Conservation (phyloP, 2,113 vertebrate genomes). For the Pristiophorus japonicus region DNA sequence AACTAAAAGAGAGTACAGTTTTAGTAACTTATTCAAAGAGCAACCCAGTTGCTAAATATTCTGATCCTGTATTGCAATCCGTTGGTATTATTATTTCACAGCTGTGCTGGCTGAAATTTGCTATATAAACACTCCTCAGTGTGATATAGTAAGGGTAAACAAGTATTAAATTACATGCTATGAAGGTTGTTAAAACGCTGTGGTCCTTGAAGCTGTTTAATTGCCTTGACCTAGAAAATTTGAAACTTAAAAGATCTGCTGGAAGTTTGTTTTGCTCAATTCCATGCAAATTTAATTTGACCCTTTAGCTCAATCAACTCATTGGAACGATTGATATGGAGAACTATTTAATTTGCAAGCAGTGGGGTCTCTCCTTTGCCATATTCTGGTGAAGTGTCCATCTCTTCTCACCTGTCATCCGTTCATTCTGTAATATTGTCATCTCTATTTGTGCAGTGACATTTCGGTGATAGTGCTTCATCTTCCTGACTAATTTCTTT, state of each 20-base stretch:
- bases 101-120: conserved; percentile 5
- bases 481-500: conserved; percentile 25
- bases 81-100: background rate
- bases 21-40: too few species aligned
- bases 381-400: background rate
- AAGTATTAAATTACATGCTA: conserved; percentile 23
- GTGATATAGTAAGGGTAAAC: background rate
- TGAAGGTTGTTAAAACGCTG: conserved; percentile 1
- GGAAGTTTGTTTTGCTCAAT: background rate
- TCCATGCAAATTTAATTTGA: conserved; percentile 33
- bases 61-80: background rate
- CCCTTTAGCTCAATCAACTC: background rate
- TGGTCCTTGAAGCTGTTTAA: conserved; percentile 5
- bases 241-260: conserved; percentile 4
- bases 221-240: background rate
- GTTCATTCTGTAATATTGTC: conserved; percentile 7
- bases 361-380: background rate
- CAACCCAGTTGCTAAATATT: background rate
- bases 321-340: background rate
- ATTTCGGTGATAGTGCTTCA: background rate
- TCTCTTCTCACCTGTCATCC: background rate
- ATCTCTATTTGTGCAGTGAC: background rate
- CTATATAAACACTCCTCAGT: background rate
- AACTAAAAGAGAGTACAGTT: background rate
- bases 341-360: conserved; percentile 6